These are phyloP conservation scores for Acanthoscelides obtectus DNA, from an alignment of 2,888 invertebrate species.

Conservation along the genomic window DNA sequence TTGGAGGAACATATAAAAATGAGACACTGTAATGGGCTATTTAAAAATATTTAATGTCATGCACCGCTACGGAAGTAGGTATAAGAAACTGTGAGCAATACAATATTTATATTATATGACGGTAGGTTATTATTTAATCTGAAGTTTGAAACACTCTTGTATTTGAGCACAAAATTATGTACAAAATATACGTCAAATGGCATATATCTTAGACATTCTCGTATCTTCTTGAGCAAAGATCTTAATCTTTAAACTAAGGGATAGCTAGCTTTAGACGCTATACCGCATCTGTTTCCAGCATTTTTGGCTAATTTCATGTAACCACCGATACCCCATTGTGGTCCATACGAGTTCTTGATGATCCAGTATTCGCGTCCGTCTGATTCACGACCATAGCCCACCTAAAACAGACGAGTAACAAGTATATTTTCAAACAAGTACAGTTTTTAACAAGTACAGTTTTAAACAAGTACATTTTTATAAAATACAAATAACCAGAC, in stretches of 20 bases:
- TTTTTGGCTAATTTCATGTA: conserved; percentile 40
- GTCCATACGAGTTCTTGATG: conserved; percentile 65
- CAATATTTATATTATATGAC: too few species aligned
- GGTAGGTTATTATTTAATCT: too few species aligned
- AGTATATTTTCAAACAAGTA: neutral
- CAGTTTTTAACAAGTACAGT: too few species aligned
- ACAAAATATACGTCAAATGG: neutral
- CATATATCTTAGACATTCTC: neutral
- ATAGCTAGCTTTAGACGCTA: conserved; percentile 75
- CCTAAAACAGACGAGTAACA: neutral
- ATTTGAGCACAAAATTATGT: neutral
- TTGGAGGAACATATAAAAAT: too few species aligned
- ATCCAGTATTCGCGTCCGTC: conserved; percentile 64
- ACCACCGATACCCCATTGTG: conserved; percentile 40
- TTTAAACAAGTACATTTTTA: too few species aligned
- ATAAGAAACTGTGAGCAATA: too few species aligned
- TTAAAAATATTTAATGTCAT: too few species aligned
- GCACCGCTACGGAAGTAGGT: too few species aligned
- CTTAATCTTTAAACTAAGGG: conserved; percentile 63
- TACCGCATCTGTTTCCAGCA: conserved; percentile 73
- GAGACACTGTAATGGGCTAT: too few species aligned
- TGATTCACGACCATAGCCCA: conserved; percentile 65
- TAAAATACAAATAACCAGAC: too few species aligned
- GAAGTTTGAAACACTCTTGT: too few species aligned
- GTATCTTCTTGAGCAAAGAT: neutral